Evolutionary conservation across 2,888 invertebrate species (phyloP), one percentile per base, ranked within the genome.

Genomic region (Gymnocheta viridis): DNA sequence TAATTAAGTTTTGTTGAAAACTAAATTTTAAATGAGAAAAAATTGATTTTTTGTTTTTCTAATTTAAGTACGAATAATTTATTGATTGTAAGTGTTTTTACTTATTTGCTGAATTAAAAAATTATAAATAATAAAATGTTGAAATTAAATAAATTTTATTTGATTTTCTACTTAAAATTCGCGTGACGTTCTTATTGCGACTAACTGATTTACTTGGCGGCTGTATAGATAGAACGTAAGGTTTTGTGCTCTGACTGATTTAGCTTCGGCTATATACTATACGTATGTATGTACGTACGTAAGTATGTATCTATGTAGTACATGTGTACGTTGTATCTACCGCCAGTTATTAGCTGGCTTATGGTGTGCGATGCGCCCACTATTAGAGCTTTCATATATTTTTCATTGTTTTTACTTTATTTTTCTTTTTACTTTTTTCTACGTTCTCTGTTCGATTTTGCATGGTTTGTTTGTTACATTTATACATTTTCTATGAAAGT

Each of bases 101-200:
- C 4, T 56, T 38, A 51, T 69, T 41, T 54, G 49, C 44, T 66
- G 22, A 47, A 35, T 67, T 69, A 47, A 66, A 70, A 76, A 79
- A 67, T 24, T 47, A 56, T 67, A 73, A 77, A 66, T 82, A 60
- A 78, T 35, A 82, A 80, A 81, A 83, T 84, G 35, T 73, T 58
- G 60, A 82, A 85, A 73, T 74, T 38, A 82, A 85, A 78, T 54
- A 51, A 78, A 72, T 64, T 47, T 70, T 54, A 47, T 85, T 82
- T 74, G 7, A 64, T 80, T 64, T 82, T 76, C 58, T 76, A 76
- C 79, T 84, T 85, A 82, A 83, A 83, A 87, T 88, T 89, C 89
- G 89, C 88, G 88, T 90, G 89, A 89, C 90, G 90, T 89, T 88
- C 89, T 89, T 89, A 89, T 89, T 89, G 89, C 89, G 89, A 89